These are phyloP conservation scores for Melipona quadrifasciata DNA, from an alignment of 1,140 invertebrate genomes.

Conservation along the genomic window DNA sequence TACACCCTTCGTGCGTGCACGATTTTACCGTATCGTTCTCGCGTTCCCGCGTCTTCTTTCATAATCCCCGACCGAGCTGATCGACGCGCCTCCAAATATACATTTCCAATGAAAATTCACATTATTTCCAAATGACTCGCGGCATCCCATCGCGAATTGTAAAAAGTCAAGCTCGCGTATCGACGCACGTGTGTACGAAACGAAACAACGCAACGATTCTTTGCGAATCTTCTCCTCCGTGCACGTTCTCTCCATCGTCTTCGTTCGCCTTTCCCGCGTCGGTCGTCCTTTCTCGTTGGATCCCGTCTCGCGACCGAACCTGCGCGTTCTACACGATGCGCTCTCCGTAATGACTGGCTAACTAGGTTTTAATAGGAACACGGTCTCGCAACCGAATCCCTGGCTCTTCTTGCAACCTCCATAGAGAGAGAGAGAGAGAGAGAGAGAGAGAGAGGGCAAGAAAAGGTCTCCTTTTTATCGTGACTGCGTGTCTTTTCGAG, in stretches of 20 bases:
- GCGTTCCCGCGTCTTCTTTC: too few relatives aligned
- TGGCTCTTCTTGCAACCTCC: conserved; percentile 28
- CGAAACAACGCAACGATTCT: not conserved
- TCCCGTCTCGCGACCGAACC: conserved; percentile 25
- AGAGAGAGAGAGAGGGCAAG: conserved; percentile 10
- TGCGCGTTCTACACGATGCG: conserved; percentile 19
- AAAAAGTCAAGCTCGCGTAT: not conserved
- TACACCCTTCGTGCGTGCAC: conserved; percentile 47
- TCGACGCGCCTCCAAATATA: not conserved
- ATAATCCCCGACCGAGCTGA: not conserved
- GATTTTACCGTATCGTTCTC: not conserved
- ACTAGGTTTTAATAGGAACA: conserved; percentile 73
- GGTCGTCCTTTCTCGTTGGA: conserved; percentile 52
- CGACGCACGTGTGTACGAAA: too few relatives aligned
- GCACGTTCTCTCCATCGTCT: conserved; percentile 29
- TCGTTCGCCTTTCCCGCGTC: conserved; percentile 37
- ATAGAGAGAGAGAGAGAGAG: not conserved
- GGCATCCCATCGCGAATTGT: not conserved
- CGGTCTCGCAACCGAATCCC: conserved; percentile 61
- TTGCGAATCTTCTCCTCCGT: not conserved
- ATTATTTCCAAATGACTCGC: not conserved
- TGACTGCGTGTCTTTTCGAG: conserved; percentile 35
- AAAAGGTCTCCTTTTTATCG: conserved; percentile 46
- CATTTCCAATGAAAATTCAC: not conserved
- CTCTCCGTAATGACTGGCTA: conserved; percentile 69